phyloP scores from a whole-genome alignment of 2,888 invertebrate species.

The Hecatera dysodea region DNA sequence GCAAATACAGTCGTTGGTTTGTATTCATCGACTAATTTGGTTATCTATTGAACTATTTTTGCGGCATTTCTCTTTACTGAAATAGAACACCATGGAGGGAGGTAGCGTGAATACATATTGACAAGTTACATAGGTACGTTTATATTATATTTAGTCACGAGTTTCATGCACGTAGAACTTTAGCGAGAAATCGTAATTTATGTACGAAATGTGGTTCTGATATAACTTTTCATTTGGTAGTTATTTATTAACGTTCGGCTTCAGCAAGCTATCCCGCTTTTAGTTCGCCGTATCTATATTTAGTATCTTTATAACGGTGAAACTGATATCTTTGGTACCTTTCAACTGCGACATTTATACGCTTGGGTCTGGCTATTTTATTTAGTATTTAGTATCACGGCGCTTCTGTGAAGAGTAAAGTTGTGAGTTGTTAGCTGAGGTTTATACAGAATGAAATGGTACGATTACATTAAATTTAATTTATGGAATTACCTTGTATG shows the following conservation, averaged over 20 bases:
- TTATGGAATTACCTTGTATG: too few relatives aligned
- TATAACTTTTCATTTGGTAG: conserved; percentile 62
- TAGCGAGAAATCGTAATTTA: conserved; percentile 58
- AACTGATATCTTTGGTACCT: conserved; percentile 30
- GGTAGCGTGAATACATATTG: conserved; percentile 39
- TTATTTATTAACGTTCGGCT: conserved; percentile 61
- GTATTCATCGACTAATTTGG: conserved; percentile 38
- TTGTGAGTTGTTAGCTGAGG: background rate
- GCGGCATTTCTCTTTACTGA: conserved; percentile 25
- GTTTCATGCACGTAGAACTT: conserved; percentile 51
- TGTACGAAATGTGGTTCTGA: conserved; percentile 57
- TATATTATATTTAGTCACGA: conserved; percentile 36
- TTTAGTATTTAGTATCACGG: conserved; percentile 26
- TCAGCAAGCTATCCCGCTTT: conserved; percentile 40
- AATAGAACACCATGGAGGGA: background rate
- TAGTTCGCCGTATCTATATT: conserved; percentile 28
- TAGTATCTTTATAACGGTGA: conserved; percentile 28
- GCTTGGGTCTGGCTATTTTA: conserved; percentile 24
- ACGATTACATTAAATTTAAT: background rate
- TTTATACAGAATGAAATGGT: background rate
- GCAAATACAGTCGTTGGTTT: conserved; percentile 31
- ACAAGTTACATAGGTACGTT: conserved; percentile 28
- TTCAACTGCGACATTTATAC: conserved; percentile 33
- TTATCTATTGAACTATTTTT: conserved; percentile 33
- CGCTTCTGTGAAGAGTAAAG: background rate